Evolutionary conservation across 2,113 vertebrate species (phyloP).

Genomic region (Thunnus maccoyii): DNA sequence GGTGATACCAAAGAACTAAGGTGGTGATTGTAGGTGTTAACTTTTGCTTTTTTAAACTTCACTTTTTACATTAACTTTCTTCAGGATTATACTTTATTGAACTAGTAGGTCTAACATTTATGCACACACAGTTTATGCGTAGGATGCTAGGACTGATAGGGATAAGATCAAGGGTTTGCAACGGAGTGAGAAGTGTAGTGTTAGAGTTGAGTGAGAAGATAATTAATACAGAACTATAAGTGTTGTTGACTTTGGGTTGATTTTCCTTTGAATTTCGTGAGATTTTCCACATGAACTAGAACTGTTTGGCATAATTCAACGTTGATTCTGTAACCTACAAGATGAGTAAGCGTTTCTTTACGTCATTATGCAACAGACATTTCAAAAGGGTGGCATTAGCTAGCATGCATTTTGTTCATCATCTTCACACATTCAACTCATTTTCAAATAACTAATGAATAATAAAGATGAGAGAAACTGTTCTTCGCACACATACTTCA

Average conservation of each 20-base stretch:
- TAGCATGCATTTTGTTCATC: constrained; percentile 18
- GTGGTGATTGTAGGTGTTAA: no score
- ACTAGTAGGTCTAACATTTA: neutral
- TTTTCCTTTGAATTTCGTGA: constrained; percentile 26
- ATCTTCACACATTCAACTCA: constrained; percentile 6
- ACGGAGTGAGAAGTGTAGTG: neutral
- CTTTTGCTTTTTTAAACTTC: no score
- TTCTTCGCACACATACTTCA: constrained; percentile 11
- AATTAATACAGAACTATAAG: neutral
- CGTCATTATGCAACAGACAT: constrained; percentile 22
- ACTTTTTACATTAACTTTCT: no score
- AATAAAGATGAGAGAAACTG: constrained; percentile 35
- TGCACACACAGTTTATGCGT: neutral
- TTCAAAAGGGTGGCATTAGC: constrained; percentile 36
- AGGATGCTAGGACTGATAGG: neutral
- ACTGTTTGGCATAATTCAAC: constrained; percentile 43
- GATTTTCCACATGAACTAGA: constrained; percentile 48
- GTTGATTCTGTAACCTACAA: constrained; percentile 26
- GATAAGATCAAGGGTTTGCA: constrained; percentile 18
- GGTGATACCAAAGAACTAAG: no score
- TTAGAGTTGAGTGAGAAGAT: neutral
- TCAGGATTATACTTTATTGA: neutral
- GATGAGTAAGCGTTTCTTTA: constrained; percentile 30
- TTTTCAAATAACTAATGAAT: constrained; percentile 57
- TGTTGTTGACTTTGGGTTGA: constrained; percentile 17